A percentile compares a stretch with the other conserved stretches of the same genome.
These are phyloP conservation scores for Yponomeuta cagnagella DNA, from an alignment of 2,888 invertebrate species.

Conservation along the genomic window DNA sequence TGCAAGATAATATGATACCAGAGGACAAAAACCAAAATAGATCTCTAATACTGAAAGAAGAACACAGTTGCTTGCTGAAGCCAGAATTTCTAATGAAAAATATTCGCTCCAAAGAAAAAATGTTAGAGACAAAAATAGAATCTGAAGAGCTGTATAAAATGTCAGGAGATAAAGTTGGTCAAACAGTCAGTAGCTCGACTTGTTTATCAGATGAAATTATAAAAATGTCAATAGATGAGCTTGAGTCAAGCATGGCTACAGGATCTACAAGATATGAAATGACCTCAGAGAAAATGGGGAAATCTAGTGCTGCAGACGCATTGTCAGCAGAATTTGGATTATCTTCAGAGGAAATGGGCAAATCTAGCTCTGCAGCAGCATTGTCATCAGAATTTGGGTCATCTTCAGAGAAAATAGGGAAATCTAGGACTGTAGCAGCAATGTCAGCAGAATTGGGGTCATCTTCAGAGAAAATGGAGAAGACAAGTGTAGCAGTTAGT, in stretches of 20 bases:
- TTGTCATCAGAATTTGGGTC: slow-evolving; percentile 10
- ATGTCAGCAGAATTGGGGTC: slow-evolving; percentile 11
- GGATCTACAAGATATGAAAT: neutral
- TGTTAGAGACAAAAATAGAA: slow-evolving; percentile 16
- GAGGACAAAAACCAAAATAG: slow-evolving; percentile 20
- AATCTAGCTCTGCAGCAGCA: neutral
- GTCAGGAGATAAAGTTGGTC: slow-evolving; percentile 22
- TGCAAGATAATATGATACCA: slow-evolving; percentile 12
- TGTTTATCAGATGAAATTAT: slow-evolving; percentile 9
- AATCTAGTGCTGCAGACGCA: neutral
- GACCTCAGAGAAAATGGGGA: neutral
- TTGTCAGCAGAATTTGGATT: slow-evolving; percentile 9
- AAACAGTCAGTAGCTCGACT: slow-evolving; percentile 19
- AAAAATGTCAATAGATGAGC: neutral
- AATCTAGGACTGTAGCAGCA: neutral
- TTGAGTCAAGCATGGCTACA: neutral
- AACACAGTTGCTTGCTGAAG: slow-evolving; percentile 35
- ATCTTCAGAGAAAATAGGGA: neutral
- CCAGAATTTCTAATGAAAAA: slow-evolving; percentile 31
- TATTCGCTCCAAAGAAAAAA: slow-evolving; percentile 22
- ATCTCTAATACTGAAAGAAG: slow-evolving; percentile 30
- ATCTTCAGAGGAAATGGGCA: neutral
- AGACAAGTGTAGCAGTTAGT: slow-evolving; percentile 9
- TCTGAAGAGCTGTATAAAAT: slow-evolving; percentile 12
- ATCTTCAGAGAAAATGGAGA: slow-evolving; percentile 9